Conservation (phyloP, 2,113 vertebrate species). For the Trichechus manatus region DNA sequence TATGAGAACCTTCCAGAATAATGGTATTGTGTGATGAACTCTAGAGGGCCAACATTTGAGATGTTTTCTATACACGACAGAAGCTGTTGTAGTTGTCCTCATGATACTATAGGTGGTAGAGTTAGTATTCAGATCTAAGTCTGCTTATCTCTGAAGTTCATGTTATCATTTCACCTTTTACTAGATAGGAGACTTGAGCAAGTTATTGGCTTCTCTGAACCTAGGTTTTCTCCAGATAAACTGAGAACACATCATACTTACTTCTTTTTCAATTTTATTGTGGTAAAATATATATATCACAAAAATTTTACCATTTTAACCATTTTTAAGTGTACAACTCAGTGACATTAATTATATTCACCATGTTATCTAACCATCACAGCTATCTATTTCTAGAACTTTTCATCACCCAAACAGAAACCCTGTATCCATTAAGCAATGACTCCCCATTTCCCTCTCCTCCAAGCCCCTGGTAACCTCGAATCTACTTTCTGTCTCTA, state of each 20-base stretch:
- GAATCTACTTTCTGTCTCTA: no score
- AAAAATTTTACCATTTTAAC: no score
- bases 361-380: no score
- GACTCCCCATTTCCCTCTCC: no score
- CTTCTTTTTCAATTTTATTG: no score
- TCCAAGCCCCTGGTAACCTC: no score
- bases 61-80: not conserved
- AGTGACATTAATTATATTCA: no score
- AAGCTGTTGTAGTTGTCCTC: not conserved
- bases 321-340: no score
- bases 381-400: no score
- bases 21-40: not conserved
- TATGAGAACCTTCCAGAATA: not conserved
- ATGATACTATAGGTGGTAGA: fast-evolving
- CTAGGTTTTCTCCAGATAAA: not conserved
- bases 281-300: no score
- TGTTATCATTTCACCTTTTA: not conserved
- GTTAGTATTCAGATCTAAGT: not conserved
- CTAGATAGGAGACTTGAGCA: not conserved
- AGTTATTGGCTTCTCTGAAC: not conserved
- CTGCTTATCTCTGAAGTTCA: not conserved
- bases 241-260: not conserved
- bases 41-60: not conserved
- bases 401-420: no score
- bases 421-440: no score